Conservation (phyloP, 2,113 vertebrate species). For the Butorides virescens region DNA sequence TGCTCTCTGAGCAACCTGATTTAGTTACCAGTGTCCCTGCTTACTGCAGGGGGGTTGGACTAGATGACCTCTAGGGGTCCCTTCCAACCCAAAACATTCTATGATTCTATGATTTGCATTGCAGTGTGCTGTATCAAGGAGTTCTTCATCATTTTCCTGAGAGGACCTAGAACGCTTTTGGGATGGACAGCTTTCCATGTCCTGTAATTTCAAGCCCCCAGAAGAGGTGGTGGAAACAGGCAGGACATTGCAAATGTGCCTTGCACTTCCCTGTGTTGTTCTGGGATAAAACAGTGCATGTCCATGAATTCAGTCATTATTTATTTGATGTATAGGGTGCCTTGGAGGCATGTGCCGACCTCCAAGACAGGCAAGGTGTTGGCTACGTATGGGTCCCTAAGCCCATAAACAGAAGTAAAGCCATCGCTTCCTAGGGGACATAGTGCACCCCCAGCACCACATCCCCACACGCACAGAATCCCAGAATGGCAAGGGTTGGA, state of each 20-base stretch:
- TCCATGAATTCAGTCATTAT: background rate
- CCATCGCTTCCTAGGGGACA: background rate
- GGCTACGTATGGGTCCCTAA: background rate
- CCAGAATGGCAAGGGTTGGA: too few relatives aligned
- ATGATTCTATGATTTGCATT: too few relatives aligned
- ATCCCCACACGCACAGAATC: background rate
- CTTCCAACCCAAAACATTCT: too few relatives aligned
- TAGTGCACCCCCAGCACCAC: background rate
- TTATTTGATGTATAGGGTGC: background rate
- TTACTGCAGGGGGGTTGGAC: too few relatives aligned
- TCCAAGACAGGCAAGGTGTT: background rate
- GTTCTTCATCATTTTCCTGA: background rate
- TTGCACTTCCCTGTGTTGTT: background rate
- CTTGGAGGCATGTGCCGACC: background rate
- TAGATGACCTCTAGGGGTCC: too few relatives aligned
- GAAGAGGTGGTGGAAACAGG: background rate
- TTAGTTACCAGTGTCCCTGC: too few relatives aligned
- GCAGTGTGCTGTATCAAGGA: background rate
- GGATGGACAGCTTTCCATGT: background rate
- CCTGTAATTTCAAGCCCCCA: background rate
- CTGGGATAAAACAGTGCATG: background rate
- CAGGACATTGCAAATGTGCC: background rate
- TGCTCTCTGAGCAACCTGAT: too few relatives aligned
- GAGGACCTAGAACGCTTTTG: background rate
- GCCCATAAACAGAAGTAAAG: background rate